Conservation (phyloP, 2,797 vertebrate species). For the Serranus cabrilla region DNA sequence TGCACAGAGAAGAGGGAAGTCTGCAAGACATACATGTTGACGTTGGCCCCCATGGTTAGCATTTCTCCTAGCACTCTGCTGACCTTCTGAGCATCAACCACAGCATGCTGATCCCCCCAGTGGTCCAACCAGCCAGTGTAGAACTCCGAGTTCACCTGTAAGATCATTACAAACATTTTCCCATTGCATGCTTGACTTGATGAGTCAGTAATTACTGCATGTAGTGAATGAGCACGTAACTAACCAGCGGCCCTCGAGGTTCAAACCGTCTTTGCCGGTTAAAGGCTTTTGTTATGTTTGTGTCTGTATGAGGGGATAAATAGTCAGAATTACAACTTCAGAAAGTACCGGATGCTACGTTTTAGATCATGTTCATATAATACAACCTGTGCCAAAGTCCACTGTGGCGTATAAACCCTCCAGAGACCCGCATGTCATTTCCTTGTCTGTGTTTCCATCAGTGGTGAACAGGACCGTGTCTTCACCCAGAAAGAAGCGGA, state of each 20-base stretch:
- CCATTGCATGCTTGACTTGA: background rate
- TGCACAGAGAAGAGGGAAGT: slow-evolving; percentile 8
- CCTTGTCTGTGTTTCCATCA: slow-evolving; percentile 85
- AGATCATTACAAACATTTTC: slow-evolving; percentile 16
- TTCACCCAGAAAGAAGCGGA: slow-evolving; percentile 88
- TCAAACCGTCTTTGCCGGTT: slow-evolving; percentile 89
- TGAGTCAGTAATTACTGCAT: background rate
- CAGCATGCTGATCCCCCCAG: slow-evolving; percentile 92
- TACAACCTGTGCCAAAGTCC: slow-evolving; percentile 94
- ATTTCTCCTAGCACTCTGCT: slow-evolving; percentile 88
- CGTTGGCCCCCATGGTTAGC: slow-evolving; percentile 91
- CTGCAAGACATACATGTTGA: slow-evolving; percentile 92
- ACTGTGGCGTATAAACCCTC: slow-evolving; percentile 92
- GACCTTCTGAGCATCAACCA: slow-evolving; percentile 79
- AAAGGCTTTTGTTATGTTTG: slow-evolving; percentile 89
- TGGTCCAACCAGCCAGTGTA: slow-evolving; percentile 99
- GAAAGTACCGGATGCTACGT: background rate
- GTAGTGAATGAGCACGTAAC: slow-evolving; percentile 39
- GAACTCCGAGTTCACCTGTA: slow-evolving; percentile 98
- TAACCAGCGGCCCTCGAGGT: slow-evolving; percentile 93
- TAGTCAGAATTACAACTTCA: background rate
- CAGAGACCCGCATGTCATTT: slow-evolving; percentile 92
- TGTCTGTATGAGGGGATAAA: slow-evolving; percentile 78
- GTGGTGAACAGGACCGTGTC: slow-evolving; percentile 94
- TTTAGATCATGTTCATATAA: background rate